A percentile compares a stretch with the other conserved stretches of the same genome.
Conservation (phyloP, 2,797 vertebrate genomes). For the Crenuchus spilurus region DNA sequence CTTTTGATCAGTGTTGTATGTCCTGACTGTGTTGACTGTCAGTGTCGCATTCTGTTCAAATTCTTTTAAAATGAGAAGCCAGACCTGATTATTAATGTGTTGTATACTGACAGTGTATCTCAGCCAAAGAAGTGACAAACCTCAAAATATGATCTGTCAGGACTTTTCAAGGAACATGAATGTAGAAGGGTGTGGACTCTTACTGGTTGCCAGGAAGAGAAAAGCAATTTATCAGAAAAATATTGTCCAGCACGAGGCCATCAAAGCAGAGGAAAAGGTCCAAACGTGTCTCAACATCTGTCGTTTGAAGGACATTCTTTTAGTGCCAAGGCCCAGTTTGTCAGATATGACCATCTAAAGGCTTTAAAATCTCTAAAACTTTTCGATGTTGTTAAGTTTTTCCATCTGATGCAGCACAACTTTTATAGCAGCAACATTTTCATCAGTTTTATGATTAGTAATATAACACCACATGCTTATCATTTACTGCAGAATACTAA, state of each 20-base stretch:
- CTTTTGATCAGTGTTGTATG: background rate
- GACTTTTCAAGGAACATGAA: constrained; percentile 10
- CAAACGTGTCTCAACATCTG: constrained; percentile 30
- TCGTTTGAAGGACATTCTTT: constrained; percentile 16
- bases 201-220: constrained; percentile 9
- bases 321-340: background rate
- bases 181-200: background rate
- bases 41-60: background rate
- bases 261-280: constrained; percentile 18
- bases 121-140: constrained; percentile 18
- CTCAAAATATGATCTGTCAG: background rate
- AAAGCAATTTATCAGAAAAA: constrained; percentile 8
- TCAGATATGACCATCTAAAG: too few species aligned
- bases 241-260: background rate
- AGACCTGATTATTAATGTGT: background rate
- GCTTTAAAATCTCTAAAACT: too few species aligned
- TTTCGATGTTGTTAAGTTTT: too few species aligned
- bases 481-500: too few species aligned
- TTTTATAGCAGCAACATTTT: too few species aligned
- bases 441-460: too few species aligned
- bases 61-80: background rate
- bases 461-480: too few species aligned
- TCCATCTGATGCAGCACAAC: too few species aligned
- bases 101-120: background rate
- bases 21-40: background rate